A percentile compares a stretch with the other conserved stretches of the same genome.
Evolutionary conservation across 2,888 invertebrate genomes (phyloP).

Genomic region (Lasioglossum vierecki): DNA sequence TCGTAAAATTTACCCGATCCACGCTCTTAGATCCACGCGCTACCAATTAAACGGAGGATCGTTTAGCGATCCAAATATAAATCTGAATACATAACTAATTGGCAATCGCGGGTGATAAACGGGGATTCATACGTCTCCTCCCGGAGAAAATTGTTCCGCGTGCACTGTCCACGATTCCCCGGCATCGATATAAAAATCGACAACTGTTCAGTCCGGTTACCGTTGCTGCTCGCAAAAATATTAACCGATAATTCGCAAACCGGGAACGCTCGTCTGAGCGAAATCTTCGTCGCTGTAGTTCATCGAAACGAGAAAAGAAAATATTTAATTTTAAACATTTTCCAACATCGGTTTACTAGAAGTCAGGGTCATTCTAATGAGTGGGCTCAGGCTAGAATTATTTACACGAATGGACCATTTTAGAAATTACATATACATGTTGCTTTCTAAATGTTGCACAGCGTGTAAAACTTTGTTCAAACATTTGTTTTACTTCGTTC

Average conservation of each 20-base stretch:
- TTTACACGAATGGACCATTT: background rate
- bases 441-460: slow-evolving; percentile 4
- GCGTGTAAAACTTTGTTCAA: background rate
- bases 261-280: background rate
- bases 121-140: background rate
- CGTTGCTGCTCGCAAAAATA: background rate
- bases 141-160: slow-evolving; percentile 6
- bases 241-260: background rate
- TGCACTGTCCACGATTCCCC: background rate
- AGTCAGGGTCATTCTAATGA: too few relatives aligned
- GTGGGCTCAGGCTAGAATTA: too few relatives aligned
- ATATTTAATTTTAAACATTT: background rate
- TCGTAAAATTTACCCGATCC: slow-evolving; percentile 58
- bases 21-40: slow-evolving; percentile 31
- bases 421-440: background rate
- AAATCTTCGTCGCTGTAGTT: background rate
- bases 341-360: background rate
- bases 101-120: slow-evolving; percentile 19
- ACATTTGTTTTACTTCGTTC: background rate
- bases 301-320: background rate
- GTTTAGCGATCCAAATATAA: slow-evolving; percentile 20
- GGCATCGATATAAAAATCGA: background rate
- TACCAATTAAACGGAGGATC: slow-evolving; percentile 34
- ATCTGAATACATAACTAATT: slow-evolving; percentile 17
- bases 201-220: background rate